Evolutionary conservation across 2,113 vertebrate genomes (phyloP).

Genomic region (Girardinichthys multiradiatus): DNA sequence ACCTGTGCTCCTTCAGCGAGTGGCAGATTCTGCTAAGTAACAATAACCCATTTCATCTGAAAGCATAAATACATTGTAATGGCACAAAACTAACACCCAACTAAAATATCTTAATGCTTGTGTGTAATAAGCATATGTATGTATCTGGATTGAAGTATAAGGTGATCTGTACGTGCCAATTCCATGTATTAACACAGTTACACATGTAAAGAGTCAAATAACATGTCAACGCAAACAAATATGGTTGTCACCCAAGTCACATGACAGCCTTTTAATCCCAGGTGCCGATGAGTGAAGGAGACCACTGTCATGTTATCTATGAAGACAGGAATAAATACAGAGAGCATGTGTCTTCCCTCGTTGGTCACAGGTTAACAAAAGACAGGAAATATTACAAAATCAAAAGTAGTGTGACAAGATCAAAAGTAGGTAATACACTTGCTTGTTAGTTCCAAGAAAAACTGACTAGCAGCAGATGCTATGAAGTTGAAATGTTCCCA

Average conservation of each 20-base stretch:
- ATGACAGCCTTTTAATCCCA: slow-evolving; percentile 90
- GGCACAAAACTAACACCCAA: slow-evolving; percentile 43
- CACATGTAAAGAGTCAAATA: slow-evolving; percentile 24
- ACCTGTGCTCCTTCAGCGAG: slow-evolving; percentile 80
- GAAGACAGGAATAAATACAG: slow-evolving; percentile 96
- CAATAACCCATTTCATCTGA: slow-evolving; percentile 78
- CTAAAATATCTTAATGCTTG: background rate
- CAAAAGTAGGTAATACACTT: background rate
- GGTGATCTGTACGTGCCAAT: slow-evolving; percentile 2
- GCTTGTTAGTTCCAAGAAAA: background rate
- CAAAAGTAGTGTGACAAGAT: slow-evolving; percentile 12
- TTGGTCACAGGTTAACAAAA: slow-evolving; percentile 71
- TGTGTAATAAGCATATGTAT: slow-evolving; percentile 47
- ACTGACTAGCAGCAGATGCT: background rate
- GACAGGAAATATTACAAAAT: slow-evolving; percentile 75
- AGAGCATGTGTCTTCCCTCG: slow-evolving; percentile 85
- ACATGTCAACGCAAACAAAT: slow-evolving; percentile 68
- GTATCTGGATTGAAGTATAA: background rate
- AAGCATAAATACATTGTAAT: slow-evolving; percentile 72
- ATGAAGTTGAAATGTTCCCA: background rate
- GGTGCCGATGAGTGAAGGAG: slow-evolving; percentile 85
- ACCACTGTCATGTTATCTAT: slow-evolving; percentile 97
- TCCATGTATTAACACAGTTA: slow-evolving; percentile 36
- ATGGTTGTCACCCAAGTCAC: slow-evolving; percentile 79
- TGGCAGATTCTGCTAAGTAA: slow-evolving; percentile 80